These are phyloP conservation scores for Cosmopolites sordidus DNA, from an alignment of 2,888 invertebrate species.

Conservation along the genomic window DNA sequence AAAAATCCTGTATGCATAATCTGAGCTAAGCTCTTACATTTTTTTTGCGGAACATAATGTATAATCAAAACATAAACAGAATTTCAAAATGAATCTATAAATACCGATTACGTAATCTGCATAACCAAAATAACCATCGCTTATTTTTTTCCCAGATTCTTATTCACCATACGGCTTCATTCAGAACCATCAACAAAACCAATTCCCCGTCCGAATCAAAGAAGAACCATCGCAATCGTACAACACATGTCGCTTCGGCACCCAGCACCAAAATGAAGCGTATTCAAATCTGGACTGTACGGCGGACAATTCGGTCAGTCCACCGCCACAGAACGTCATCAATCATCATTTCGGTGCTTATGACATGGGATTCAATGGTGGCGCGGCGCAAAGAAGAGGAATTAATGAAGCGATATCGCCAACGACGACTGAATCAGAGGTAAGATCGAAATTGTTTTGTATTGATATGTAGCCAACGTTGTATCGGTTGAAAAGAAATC, in stretches of 20 bases:
- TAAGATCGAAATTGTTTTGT: conserved; percentile 3
- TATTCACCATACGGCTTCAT: conserved; percentile 5
- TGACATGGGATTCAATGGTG: conserved; percentile 13
- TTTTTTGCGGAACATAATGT: no score
- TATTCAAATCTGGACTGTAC: conserved; percentile 21
- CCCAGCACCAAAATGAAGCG: conserved; percentile 15
- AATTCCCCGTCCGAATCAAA: conserved; percentile 20
- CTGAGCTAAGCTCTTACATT: no score
- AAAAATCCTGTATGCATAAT: no score
- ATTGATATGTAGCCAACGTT: neutral
- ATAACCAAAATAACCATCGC: neutral
- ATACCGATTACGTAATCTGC: no score
- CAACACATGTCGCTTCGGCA: conserved; percentile 16
- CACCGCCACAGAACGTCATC: conserved; percentile 26
- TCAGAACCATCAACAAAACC: conserved; percentile 5
- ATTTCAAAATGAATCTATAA: no score
- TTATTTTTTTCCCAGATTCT: conserved; percentile 9
- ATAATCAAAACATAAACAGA: no score
- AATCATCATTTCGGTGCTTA: conserved; percentile 32
- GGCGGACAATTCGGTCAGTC: conserved; percentile 37
- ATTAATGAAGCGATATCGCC: conserved; percentile 15
- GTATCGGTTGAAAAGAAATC: no score
- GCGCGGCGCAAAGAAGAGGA: conserved; percentile 17
- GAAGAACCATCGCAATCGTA: conserved; percentile 10
- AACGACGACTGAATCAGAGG: conserved; percentile 3